These are phyloP conservation scores for Caenorhabditis drosophilae DNA, from an alignment of 2,888 invertebrate species.

Conservation along the genomic window DNA sequence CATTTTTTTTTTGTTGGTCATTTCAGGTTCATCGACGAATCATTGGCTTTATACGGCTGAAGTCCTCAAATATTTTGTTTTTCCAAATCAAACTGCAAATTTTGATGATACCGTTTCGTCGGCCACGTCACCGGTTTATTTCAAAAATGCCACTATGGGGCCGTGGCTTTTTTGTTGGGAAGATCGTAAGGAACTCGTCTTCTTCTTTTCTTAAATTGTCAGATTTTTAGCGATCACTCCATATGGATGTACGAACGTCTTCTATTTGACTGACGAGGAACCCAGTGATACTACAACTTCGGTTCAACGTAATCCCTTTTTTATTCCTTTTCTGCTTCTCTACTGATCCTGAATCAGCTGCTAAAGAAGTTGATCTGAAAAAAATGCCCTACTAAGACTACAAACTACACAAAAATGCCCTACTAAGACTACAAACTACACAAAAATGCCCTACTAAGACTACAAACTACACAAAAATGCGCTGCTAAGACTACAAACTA, in stretches of 20 bases:
- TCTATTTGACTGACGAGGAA: slow-evolving; percentile 61
- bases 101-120: slow-evolving; percentile 44
- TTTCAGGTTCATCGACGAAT: slow-evolving; percentile 62
- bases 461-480: too few species aligned
- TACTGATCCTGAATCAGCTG: too few species aligned
- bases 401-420: too few species aligned
- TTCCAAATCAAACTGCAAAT: slow-evolving; percentile 58
- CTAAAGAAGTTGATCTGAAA: too few species aligned
- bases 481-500: too few species aligned
- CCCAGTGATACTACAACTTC: slow-evolving; percentile 65
- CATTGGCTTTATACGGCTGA: slow-evolving; percentile 68
- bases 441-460: too few species aligned
- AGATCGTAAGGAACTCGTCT: slow-evolving; percentile 68
- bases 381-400: too few species aligned
- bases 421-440: too few species aligned
- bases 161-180: slow-evolving; percentile 67
- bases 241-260: slow-evolving; percentile 58
- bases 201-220: not conserved
- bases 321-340: slow-evolving; percentile 4
- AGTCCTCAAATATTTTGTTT: slow-evolving; percentile 65
- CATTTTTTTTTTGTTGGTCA: too few species aligned
- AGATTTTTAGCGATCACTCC: slow-evolving; percentile 56
- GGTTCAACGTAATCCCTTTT: slow-evolving; percentile 57
- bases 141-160: slow-evolving; percentile 68
- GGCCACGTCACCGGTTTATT: slow-evolving; percentile 47